These are phyloP conservation scores for Drosophila phalerata DNA, from an alignment of 2,888 invertebrate species.

Conservation along the genomic window DNA sequence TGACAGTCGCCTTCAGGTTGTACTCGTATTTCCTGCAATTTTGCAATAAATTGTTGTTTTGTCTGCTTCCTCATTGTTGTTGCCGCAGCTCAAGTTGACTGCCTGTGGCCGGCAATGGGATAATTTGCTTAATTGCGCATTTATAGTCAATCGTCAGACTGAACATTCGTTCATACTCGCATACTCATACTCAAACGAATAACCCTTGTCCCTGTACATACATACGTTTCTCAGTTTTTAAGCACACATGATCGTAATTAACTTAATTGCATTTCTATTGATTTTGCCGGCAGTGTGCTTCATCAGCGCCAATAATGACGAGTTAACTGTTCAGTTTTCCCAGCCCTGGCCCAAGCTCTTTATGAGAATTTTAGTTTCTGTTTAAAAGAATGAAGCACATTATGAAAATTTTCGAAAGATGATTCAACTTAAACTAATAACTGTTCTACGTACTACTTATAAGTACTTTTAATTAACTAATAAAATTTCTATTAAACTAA, in stretches of 20 bases:
- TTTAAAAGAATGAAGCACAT: not conserved
- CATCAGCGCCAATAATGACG: constrained; percentile 25
- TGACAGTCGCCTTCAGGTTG: constrained; percentile 14
- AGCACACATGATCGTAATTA: constrained; percentile 65
- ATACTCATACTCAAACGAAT: not conserved
- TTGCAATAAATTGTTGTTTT: constrained; percentile 36
- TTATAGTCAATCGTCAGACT: constrained; percentile 64
- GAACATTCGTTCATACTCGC: not conserved
- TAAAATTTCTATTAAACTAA: not conserved
- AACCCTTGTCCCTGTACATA: not conserved
- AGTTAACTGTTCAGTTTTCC: constrained; percentile 13
- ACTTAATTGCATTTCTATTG: constrained; percentile 75
- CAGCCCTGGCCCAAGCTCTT: not conserved
- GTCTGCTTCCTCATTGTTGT: constrained; percentile 12
- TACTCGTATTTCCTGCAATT: constrained; percentile 18
- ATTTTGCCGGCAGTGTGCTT: constrained; percentile 39
- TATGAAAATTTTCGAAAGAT: not conserved
- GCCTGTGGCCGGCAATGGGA: constrained; percentile 44
- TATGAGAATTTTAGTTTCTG: not conserved
- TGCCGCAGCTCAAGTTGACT: constrained; percentile 21
- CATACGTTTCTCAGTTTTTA: constrained; percentile 21
- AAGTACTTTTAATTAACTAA: not conserved
- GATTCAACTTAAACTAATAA: not conserved
- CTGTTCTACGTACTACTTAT: not conserved
- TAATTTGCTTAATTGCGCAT: constrained; percentile 78